A percentile compares a stretch with the other conserved stretches of the same genome.
Evolutionary conservation across 2,888 invertebrate genomes (phyloP).

Genomic region (Diarsia mendica): DNA sequence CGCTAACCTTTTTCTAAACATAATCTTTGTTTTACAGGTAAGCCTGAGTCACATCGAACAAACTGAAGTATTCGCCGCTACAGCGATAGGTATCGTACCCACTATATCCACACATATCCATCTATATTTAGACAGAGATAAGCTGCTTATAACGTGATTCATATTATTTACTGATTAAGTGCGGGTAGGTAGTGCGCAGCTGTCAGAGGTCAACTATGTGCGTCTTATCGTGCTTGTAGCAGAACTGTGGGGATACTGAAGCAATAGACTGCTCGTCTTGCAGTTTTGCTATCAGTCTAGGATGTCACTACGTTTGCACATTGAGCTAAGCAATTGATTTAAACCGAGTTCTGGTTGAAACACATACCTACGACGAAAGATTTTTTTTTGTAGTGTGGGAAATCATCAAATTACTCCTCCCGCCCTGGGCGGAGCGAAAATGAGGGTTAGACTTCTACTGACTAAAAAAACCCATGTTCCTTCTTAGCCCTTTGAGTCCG

Average conservation of each 20-base stretch:
- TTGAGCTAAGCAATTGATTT: not conserved
- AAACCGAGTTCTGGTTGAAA: not conserved
- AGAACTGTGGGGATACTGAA: slow-evolving; percentile 3
- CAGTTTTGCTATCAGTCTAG: not conserved
- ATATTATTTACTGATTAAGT: slow-evolving; percentile 42
- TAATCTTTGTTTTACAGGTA: slow-evolving; percentile 49
- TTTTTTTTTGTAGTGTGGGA: too few species aligned
- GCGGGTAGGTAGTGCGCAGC: slow-evolving; percentile 10
- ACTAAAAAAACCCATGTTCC: too few species aligned
- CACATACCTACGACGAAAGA: not conserved
- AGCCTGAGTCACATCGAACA: slow-evolving; percentile 28
- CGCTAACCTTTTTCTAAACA: not conserved
- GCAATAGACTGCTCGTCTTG: slow-evolving; percentile 23
- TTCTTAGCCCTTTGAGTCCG: too few species aligned
- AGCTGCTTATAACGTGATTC: slow-evolving; percentile 39
- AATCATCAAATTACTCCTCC: too few species aligned
- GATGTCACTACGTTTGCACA: not conserved
- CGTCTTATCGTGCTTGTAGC: slow-evolving; percentile 30
- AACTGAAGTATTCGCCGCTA: not conserved
- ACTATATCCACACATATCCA: not conserved
- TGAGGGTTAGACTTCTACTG: too few species aligned
- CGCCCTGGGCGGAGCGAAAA: too few species aligned
- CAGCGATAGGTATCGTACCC: slow-evolving; percentile 29
- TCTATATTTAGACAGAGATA: slow-evolving; percentile 51
- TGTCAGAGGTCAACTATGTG: slow-evolving; percentile 28